A percentile compares a stretch with the other conserved stretches of the same genome.
These are phyloP conservation scores for Ophioderma brevispina DNA, from an alignment of 35 echinoderm and acorn worm species.

Conservation along the genomic window DNA sequence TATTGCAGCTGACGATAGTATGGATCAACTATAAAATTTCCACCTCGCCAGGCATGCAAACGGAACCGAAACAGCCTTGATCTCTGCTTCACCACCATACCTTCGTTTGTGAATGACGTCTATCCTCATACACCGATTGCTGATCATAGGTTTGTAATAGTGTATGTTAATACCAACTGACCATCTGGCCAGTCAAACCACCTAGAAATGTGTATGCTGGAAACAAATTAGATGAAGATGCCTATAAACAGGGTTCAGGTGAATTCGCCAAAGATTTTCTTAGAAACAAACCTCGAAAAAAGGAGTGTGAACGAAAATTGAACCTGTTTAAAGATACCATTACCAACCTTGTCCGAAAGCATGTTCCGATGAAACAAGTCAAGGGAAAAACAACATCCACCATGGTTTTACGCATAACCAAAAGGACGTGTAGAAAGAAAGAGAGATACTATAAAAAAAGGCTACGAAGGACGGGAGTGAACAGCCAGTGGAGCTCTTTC, in stretches of 20 bases:
- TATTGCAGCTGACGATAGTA: too few relatives aligned
- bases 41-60: too few relatives aligned
- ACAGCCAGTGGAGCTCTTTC: too few relatives aligned
- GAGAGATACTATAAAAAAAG: too few relatives aligned
- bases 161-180: neutral
- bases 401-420: constrained; percentile 20
- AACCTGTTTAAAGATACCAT: neutral
- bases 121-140: too few relatives aligned
- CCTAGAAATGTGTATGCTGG: neutral
- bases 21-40: too few relatives aligned
- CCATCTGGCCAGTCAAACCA: neutral
- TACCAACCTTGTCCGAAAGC: neutral
- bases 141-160: neutral
- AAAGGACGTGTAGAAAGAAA: too few relatives aligned
- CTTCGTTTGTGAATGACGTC: too few relatives aligned
- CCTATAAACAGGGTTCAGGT: neutral
- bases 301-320: neutral
- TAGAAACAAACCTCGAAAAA: neutral
- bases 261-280: too few relatives aligned
- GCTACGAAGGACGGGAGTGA: too few relatives aligned
- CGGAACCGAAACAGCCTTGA: too few relatives aligned
- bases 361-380: constrained; percentile 20
- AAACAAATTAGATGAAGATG: neutral
- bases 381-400: constrained; percentile 1
- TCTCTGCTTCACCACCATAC: too few relatives aligned